Percentiles rank a stretch among this genome's conserved stretches.
These are phyloP conservation scores for Augochlorella aurata DNA, from an alignment of 2,888 invertebrate genomes.

Conservation along the genomic window DNA sequence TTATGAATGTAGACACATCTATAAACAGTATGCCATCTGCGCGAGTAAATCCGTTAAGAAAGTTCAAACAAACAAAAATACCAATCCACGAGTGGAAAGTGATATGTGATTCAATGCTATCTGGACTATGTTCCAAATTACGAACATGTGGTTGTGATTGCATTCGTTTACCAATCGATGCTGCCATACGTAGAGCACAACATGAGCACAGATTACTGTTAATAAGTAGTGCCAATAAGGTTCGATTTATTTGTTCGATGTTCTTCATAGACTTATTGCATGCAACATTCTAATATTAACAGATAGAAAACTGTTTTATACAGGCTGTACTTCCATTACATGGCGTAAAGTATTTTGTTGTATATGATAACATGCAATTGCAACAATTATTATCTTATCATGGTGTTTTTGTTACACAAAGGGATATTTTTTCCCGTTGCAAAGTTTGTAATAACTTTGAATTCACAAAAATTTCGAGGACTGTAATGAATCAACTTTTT, in stretches of 20 bases:
- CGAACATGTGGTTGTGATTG: constrained; percentile 86
- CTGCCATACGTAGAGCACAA: constrained; percentile 83
- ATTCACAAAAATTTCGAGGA: constrained; percentile 81
- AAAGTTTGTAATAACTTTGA: constrained; percentile 83
- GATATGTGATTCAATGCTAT: constrained; percentile 86
- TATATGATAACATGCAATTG: constrained; percentile 85
- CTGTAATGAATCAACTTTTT: constrained; percentile 79
- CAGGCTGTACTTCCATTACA: constrained; percentile 82
- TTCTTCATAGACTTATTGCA: neutral
- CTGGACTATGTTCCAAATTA: constrained; percentile 85
- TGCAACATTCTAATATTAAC: neutral
- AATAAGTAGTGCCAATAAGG: constrained; percentile 82
- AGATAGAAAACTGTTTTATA: constrained; percentile 22
- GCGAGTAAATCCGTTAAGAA: neutral
- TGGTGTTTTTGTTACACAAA: constrained; percentile 85
- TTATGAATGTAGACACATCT: neutral
- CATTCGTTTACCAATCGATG: constrained; percentile 82
- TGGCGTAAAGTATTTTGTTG: constrained; percentile 85
- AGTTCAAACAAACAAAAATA: neutral
- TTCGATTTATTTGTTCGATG: constrained; percentile 66
- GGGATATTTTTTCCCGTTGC: constrained; percentile 89
- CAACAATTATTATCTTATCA: constrained; percentile 86
- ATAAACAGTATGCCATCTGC: neutral
- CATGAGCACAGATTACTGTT: constrained; percentile 84
- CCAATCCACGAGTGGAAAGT: constrained; percentile 76